phyloP scores from a whole-genome alignment of 2,888 invertebrate genomes.

The Volucella zonaria region DNA sequence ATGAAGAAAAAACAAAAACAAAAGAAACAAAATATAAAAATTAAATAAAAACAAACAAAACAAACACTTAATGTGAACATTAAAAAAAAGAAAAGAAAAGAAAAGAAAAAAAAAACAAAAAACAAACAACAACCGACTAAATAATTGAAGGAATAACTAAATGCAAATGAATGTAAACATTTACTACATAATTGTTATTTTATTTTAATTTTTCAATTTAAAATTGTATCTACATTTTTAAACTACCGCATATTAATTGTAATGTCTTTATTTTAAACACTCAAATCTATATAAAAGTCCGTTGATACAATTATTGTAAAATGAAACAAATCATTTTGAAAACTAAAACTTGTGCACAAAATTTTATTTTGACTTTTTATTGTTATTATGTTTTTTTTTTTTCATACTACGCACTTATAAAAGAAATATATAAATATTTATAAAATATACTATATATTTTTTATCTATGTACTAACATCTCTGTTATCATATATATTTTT shows the following conservation, averaged over 20 bases:
- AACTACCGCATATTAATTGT: slow-evolving; percentile 29
- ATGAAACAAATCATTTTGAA: slow-evolving; percentile 1
- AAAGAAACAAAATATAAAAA: slow-evolving; percentile 46
- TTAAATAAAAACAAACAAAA: slow-evolving; percentile 24
- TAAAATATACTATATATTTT: slow-evolving; percentile 40
- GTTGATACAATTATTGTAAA: slow-evolving; percentile 37
- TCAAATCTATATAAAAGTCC: slow-evolving; percentile 44
- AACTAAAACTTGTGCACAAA: slow-evolving; percentile 41
- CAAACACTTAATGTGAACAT: not conserved
- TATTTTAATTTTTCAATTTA: slow-evolving; percentile 46
- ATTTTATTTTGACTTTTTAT: not conserved
- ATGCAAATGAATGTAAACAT: slow-evolving; percentile 16
- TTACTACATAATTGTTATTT: slow-evolving; percentile 36
- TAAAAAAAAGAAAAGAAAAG: not conserved
- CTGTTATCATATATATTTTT: slow-evolving; percentile 44
- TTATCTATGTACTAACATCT: slow-evolving; percentile 65
- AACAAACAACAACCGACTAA: slow-evolving; percentile 47
- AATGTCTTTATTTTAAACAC: slow-evolving; percentile 33
- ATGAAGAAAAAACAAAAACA: slow-evolving; percentile 60
- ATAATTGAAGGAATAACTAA: slow-evolving; percentile 39
- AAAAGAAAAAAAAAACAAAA: slow-evolving; percentile 26
- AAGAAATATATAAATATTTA: slow-evolving; percentile 24
- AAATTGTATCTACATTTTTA: slow-evolving; percentile 48
- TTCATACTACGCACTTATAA: slow-evolving; percentile 42
- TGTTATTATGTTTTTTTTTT: not conserved